Conservation (phyloP, 1,140 invertebrate species). For the Ditylenchus dipsaci region DNA sequence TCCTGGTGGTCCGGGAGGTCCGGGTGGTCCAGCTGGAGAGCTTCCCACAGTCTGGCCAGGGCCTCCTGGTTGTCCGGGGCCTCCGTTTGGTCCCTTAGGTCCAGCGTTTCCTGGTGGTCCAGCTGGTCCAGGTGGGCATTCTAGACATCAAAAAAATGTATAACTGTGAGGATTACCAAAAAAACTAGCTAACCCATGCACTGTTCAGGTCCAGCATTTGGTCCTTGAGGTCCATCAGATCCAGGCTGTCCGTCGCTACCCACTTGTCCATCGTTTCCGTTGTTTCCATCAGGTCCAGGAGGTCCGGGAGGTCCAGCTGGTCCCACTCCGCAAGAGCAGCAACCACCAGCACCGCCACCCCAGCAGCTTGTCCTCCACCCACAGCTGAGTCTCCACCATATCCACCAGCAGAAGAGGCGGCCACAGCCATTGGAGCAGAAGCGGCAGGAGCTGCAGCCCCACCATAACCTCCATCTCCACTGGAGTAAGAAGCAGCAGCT, state of each 20-base stretch:
- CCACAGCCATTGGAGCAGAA: background rate
- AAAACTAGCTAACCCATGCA: background rate
- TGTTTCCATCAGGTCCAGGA: conserved; percentile 10
- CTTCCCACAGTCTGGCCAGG: background rate
- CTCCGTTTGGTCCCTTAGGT: conserved; percentile 6
- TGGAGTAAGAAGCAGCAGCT: conserved; percentile 4
- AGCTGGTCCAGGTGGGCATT: conserved; percentile 12
- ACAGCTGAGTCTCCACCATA: background rate
- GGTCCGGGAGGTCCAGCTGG: conserved; percentile 12
- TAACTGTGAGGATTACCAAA: background rate
- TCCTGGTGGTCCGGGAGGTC: conserved; percentile 8
- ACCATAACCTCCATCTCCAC: background rate
- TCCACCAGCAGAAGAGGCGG: background rate
- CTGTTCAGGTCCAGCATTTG: background rate
- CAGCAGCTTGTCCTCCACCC: background rate
- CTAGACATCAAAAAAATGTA: background rate
- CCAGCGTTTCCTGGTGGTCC: conserved; percentile 11
- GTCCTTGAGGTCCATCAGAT: background rate
- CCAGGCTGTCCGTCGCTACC: conserved; percentile 1
- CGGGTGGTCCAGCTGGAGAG: background rate
- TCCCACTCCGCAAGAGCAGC: conserved; percentile 7
- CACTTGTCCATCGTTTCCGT: background rate
- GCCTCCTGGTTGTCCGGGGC: conserved; percentile 6
- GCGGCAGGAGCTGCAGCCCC: background rate
- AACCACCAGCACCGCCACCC: background rate